Percentiles rank a stretch among this genome's conserved stretches.
Conservation (phyloP, 2,113 vertebrate genomes). For the Felis chaus region DNA sequence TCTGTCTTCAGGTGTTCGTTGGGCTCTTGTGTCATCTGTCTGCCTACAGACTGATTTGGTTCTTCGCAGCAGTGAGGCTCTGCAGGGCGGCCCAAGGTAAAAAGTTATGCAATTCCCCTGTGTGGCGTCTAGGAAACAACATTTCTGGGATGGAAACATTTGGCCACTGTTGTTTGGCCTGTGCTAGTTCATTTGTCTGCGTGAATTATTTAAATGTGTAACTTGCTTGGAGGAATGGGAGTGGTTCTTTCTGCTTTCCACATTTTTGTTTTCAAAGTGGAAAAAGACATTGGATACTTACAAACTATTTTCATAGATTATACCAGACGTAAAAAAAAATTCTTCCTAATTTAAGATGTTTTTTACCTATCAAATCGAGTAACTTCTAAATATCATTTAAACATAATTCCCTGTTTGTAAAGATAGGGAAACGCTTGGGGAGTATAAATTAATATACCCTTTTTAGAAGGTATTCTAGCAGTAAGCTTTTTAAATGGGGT, state of each 20-base stretch:
- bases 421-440: not conserved
- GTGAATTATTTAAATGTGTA: not conserved
- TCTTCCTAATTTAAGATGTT: slow-evolving; percentile 2
- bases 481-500: not conserved
- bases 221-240: not conserved
- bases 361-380: not conserved
- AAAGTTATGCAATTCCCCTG: not conserved
- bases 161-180: not conserved
- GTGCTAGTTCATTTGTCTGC: not conserved
- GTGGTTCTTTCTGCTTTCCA: not conserved
- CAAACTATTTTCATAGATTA: not conserved
- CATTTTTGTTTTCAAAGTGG: not conserved
- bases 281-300: not conserved
- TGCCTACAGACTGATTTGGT: slow-evolving; percentile 69
- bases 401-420: not conserved
- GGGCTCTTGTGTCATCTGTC: slow-evolving; percentile 59
- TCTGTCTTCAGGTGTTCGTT: slow-evolving; percentile 68
- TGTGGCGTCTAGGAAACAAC: not conserved
- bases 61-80: slow-evolving; percentile 50
- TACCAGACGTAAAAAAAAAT: not conserved
- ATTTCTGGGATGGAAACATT: not conserved
- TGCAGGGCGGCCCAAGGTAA: slow-evolving; percentile 76
- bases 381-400: not conserved
- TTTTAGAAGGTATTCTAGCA: not conserved
- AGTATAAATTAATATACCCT: not conserved